These are phyloP conservation scores for Spermophilus dauricus DNA, from an alignment of 2,113 vertebrate species.

Conservation along the genomic window DNA sequence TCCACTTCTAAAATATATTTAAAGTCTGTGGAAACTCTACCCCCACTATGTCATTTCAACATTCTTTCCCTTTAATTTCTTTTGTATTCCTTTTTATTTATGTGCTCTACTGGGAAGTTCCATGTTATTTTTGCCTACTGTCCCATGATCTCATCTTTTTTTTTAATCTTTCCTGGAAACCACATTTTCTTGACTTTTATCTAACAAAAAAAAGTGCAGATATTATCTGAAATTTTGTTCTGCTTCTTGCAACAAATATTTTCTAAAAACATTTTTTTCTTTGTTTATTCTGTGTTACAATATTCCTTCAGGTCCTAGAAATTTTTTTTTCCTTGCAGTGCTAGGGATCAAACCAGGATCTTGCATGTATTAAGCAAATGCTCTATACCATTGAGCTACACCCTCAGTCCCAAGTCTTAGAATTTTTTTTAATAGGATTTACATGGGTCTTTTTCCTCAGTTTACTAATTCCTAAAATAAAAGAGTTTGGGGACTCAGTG, in stretches of 20 bases:
- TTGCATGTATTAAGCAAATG: background rate
- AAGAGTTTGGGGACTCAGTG: background rate
- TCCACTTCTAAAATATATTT: background rate
- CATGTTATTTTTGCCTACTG: background rate
- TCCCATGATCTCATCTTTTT: background rate
- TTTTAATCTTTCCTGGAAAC: background rate
- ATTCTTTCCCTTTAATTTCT: background rate
- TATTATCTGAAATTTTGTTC: background rate
- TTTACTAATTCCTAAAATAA: background rate
- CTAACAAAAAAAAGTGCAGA: background rate
- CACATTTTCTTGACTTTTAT: slow-evolving; percentile 6
- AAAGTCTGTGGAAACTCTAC: background rate
- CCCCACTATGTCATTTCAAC: background rate
- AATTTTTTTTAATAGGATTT: background rate
- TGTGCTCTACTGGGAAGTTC: background rate
- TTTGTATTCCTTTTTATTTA: background rate
- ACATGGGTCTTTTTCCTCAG: background rate
- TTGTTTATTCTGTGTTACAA: background rate
- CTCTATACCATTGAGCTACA: background rate
- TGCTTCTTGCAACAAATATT: background rate
- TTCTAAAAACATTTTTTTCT: background rate
- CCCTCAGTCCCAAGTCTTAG: too few relatives aligned
- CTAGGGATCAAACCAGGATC: background rate
- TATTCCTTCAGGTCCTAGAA: background rate
- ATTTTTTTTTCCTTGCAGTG: background rate